Evolutionary conservation across 2,888 invertebrate species (phyloP).

Genomic region (Euspilapteryx auroguttella): DNA sequence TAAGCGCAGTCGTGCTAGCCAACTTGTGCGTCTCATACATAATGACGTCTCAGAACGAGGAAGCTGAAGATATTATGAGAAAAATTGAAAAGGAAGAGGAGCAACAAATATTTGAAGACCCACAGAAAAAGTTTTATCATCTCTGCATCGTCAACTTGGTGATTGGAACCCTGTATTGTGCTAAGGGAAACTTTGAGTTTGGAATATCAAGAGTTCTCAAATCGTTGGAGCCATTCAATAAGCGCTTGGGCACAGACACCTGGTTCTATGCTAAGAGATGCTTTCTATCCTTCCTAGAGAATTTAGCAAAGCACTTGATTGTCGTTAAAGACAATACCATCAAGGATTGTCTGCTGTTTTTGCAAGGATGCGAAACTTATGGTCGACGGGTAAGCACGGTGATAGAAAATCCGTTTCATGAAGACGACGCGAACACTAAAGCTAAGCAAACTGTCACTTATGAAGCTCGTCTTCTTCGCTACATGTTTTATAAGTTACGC

Average conservation of each 20-base stretch:
- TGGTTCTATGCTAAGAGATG: constrained; percentile 98
- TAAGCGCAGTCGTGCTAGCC: constrained; percentile 97
- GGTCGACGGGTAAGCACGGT: constrained; percentile 83
- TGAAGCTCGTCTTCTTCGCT: constrained; percentile 83
- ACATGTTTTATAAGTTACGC: constrained; percentile 73
- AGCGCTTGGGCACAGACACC: constrained; percentile 95
- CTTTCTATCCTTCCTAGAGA: constrained; percentile 90
- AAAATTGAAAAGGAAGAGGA: constrained; percentile 99
- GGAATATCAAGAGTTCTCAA: constrained; percentile 97
- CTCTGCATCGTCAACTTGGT: constrained; percentile 98
- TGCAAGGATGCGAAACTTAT: constrained; percentile 87
- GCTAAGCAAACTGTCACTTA: constrained; percentile 91
- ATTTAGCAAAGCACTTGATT: constrained; percentile 87
- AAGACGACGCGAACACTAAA: constrained; percentile 66
- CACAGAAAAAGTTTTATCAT: constrained; percentile 92
- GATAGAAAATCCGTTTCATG: constrained; percentile 79
- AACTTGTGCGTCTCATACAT: constrained; percentile 99
- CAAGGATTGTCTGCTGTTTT: constrained; percentile 84
- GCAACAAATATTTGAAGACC: constrained; percentile 86
- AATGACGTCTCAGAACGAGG: constrained; percentile 98
- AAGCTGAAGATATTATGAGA: constrained; percentile 97
- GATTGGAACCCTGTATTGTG: constrained; percentile 97
- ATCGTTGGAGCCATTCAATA: constrained; percentile 91
- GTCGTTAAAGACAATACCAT: constrained; percentile 84
- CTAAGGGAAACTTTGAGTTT: constrained; percentile 98